Conservation (phyloP, 1,140 invertebrate species). For the Drosophila trapezifrons region DNA sequence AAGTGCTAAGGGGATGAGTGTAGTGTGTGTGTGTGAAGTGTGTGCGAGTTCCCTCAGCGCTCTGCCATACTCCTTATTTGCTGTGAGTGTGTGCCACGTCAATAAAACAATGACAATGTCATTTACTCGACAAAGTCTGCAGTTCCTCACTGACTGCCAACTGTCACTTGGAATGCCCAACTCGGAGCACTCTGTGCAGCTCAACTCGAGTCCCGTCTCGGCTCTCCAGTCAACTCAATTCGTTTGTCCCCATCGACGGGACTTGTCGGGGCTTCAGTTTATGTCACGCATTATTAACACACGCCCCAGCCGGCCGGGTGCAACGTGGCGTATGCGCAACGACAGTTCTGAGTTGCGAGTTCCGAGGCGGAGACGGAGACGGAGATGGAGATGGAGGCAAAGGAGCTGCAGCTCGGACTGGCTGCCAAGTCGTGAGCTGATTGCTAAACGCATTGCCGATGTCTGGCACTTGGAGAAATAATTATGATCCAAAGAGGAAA, state of each 20-base stretch:
- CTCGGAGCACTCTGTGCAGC: conserved; percentile 18
- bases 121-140: conserved; percentile 44
- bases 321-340: conserved; percentile 78
- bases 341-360: conserved; percentile 18
- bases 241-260: conserved; percentile 58
- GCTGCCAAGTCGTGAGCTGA: conserved; percentile 68
- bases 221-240: conserved; percentile 79
- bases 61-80: conserved; percentile 2
- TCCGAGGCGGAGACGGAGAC: not conserved
- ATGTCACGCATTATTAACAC: conserved; percentile 82
- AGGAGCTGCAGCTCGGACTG: conserved; percentile 31
- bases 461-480: conserved; percentile 7
- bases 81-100: conserved; percentile 13
- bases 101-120: conserved; percentile 46
- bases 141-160: conserved; percentile 45
- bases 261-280: conserved; percentile 65
- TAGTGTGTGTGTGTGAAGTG: not conserved
- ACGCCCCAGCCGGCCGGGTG: conserved; percentile 63
- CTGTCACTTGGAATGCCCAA: conserved; percentile 73
- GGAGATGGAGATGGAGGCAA: too few species aligned
- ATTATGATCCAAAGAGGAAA: too few species aligned
- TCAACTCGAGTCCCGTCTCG: not conserved
- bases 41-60: not conserved
- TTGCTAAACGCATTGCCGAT: conserved; percentile 75
- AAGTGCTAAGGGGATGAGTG: conserved; percentile 50